Evolutionary conservation across 2,888 invertebrate species (phyloP).

Genomic region (Anthophora plumipes): DNA sequence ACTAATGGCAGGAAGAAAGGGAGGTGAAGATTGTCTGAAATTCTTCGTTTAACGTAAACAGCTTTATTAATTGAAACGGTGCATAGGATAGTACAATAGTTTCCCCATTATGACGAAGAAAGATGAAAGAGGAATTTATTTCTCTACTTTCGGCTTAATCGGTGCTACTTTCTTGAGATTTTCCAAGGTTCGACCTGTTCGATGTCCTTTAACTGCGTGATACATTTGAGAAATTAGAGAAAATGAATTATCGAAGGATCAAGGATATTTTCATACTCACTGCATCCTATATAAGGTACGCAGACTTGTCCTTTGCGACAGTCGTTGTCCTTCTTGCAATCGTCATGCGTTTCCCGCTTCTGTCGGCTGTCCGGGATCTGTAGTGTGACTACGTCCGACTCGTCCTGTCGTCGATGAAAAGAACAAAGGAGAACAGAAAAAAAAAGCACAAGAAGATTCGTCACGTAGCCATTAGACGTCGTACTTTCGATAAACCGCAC

Average conservation of each 20-base stretch:
- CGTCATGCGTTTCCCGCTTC: conserved; percentile 62
- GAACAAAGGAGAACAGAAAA: neutral
- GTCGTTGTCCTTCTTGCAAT: conserved; percentile 64
- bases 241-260: no score
- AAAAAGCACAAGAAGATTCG: neutral
- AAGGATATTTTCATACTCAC: no score
- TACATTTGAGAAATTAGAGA: no score
- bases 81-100: conserved; percentile 8
- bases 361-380: conserved; percentile 65
- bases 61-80: conserved; percentile 25
- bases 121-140: neutral
- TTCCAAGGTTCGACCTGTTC: conserved; percentile 6
- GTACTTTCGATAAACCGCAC: neutral
- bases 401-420: conserved; percentile 45
- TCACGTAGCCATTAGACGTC: neutral
- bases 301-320: conserved; percentile 63
- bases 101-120: no score
- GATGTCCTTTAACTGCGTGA: conserved; percentile 42
- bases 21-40: neutral
- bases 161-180: neutral
- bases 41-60: neutral
- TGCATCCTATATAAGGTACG: conserved; percentile 54
- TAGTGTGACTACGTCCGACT: conserved; percentile 69
- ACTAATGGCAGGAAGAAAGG: neutral
- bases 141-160: neutral